Percentiles rank a stretch among this genome's conserved stretches.
Evolutionary conservation across 2,797 vertebrate species (phyloP).

Genomic region (Eulemur rubriventer): DNA sequence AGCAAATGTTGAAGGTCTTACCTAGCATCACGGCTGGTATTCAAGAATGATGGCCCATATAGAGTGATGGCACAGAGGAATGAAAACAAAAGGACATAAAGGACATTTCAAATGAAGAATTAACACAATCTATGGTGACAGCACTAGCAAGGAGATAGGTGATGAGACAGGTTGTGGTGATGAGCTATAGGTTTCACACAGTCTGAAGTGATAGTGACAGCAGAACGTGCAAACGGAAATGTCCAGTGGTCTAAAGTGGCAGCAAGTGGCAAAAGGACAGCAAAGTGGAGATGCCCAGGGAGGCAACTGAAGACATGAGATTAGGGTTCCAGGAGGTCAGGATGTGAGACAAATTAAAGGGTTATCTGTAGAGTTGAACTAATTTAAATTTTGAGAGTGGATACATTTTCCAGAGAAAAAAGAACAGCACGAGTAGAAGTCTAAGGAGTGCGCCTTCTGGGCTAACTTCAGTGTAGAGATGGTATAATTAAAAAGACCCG

Average conservation of each 20-base stretch:
- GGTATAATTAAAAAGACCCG: not conserved
- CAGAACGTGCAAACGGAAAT: not conserved
- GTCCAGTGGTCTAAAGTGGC: not conserved
- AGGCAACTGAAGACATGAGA: not conserved
- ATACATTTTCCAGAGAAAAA: constrained; percentile 2
- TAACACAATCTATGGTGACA: not conserved
- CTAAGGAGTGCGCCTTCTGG: not conserved
- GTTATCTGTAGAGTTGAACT: not conserved
- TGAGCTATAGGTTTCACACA: not conserved
- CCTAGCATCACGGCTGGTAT: not conserved
- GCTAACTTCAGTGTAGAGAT: not conserved
- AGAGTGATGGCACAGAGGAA: not conserved
- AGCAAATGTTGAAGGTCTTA: not conserved
- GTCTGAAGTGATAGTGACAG: not conserved
- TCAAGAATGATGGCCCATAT: not conserved
- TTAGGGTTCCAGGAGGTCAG: not conserved
- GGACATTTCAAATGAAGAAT: not conserved
- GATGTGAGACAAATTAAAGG: not conserved
- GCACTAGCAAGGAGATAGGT: not conserved
- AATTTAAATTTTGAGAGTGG: not conserved
- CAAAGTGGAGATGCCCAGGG: not conserved
- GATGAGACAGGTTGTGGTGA: not conserved
- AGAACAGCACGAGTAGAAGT: not conserved
- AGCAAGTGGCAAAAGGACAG: not conserved
- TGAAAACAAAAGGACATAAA: not conserved